Evolutionary conservation across 2,113 vertebrate species (phyloP).

Genomic region (Propithecus coquereli): DNA sequence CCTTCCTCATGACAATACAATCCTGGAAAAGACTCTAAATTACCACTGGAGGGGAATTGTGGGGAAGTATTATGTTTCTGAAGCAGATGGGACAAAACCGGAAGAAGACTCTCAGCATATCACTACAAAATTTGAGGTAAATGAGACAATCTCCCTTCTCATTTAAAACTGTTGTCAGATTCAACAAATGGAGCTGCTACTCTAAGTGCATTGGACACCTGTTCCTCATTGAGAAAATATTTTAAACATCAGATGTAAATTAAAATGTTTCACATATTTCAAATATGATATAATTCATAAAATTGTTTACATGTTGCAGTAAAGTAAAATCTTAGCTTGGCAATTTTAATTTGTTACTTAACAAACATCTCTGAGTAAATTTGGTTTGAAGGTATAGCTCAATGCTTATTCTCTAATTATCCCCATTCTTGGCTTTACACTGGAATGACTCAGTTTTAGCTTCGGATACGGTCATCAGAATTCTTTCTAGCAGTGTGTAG

Average conservation of each 20-base stretch:
- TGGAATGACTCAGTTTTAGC: neutral
- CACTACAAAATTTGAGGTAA: constrained; percentile 38
- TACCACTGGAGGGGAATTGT: neutral
- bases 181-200: constrained; percentile 17
- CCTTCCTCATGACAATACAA: neutral
- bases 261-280: constrained; percentile 52
- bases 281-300: constrained; percentile 45
- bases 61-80: neutral
- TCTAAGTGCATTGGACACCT: constrained; percentile 40
- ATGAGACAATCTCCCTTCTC: constrained; percentile 36
- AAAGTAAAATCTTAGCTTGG: constrained; percentile 45
- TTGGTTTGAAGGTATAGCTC: neutral
- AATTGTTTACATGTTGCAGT: constrained; percentile 53
- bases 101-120: neutral
- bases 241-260: constrained; percentile 63
- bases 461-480: neutral
- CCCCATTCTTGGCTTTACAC: neutral
- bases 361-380: constrained; percentile 23
- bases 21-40: neutral
- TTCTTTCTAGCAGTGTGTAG: neutral
- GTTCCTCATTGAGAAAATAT: constrained; percentile 48
- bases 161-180: constrained; percentile 21
- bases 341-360: constrained; percentile 42
- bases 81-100: neutral
- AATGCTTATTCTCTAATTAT: neutral